Conservation (phyloP, 2,888 invertebrate genomes). For the Ophion ventricosus region DNA sequence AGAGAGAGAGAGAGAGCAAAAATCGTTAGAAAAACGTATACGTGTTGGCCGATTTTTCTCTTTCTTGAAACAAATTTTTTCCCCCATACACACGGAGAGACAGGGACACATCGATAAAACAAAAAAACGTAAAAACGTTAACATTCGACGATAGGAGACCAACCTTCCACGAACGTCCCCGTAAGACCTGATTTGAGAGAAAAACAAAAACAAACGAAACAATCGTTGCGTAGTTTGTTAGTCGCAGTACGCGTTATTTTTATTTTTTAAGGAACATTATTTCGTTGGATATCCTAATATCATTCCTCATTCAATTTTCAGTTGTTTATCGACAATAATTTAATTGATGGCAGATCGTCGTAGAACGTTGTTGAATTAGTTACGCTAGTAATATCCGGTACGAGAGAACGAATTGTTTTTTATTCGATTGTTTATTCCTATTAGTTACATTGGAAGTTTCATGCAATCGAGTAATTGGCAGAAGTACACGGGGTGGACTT, state of each 20-base stretch:
- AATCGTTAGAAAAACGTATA: slow-evolving; percentile 4
- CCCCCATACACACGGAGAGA: slow-evolving; percentile 35
- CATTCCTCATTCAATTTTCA: background rate
- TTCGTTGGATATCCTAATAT: background rate
- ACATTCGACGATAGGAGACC: slow-evolving; percentile 82
- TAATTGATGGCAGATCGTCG: no score
- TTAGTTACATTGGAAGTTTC: background rate
- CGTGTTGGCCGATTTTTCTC: slow-evolving; percentile 5
- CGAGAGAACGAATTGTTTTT: background rate
- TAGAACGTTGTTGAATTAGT: no score
- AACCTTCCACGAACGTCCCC: slow-evolving; percentile 88
- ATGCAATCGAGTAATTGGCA: background rate
- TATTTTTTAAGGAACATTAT: background rate
- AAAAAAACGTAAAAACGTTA: slow-evolving; percentile 79
- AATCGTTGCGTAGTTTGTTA: slow-evolving; percentile 76
- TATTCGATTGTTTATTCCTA: background rate
- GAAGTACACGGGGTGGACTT: no score
- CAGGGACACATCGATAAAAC: slow-evolving; percentile 69
- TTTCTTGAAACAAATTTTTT: slow-evolving; percentile 17
- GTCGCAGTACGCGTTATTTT: slow-evolving; percentile 48
- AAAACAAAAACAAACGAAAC: slow-evolving; percentile 70
- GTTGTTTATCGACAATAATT: background rate
- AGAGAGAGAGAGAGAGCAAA: slow-evolving; percentile 15
- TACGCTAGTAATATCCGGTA: background rate
- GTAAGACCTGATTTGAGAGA: slow-evolving; percentile 85